These are phyloP conservation scores for Geopemphigus sp. DNA, from an alignment of 1,140 invertebrate species.

Conservation along the genomic window DNA sequence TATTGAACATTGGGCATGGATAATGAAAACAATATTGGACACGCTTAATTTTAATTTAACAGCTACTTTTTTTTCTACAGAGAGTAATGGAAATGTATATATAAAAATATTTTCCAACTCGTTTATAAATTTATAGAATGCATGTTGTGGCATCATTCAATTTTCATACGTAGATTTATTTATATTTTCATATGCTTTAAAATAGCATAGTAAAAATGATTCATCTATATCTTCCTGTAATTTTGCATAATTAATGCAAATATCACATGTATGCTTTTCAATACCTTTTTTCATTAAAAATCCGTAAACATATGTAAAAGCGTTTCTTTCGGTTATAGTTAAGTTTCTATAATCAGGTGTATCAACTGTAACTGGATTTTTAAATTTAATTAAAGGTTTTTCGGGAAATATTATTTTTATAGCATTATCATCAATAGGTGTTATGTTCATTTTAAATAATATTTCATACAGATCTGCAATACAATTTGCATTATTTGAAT, in stretches of 20 bases:
- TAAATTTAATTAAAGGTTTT: neutral
- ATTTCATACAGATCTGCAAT: neutral
- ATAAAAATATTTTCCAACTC: neutral
- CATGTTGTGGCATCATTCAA: neutral
- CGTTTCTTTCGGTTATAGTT: neutral
- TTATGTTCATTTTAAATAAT: neutral
- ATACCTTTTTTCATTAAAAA: slow-evolving; percentile 8
- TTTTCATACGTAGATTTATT: neutral
- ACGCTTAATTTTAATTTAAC: too few species aligned
- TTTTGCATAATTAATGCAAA: neutral
- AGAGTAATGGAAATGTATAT: neutral
- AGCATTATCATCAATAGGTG: neutral
- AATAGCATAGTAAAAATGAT: neutral
- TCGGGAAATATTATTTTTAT: neutral
- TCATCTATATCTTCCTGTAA: neutral
- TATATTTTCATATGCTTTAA: neutral
- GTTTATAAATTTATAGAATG: slow-evolving; percentile 1
- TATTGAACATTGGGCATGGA: too few species aligned
- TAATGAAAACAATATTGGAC: too few species aligned
- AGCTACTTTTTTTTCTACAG: too few species aligned
- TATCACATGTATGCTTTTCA: neutral
- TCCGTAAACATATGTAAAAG: neutral
- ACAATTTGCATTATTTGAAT: neutral
- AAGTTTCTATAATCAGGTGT: neutral
- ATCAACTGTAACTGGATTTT: neutral